These are phyloP conservation scores for Pachyuromys duprasi DNA, from an alignment of 2,797 vertebrate species.

Conservation along the genomic window DNA sequence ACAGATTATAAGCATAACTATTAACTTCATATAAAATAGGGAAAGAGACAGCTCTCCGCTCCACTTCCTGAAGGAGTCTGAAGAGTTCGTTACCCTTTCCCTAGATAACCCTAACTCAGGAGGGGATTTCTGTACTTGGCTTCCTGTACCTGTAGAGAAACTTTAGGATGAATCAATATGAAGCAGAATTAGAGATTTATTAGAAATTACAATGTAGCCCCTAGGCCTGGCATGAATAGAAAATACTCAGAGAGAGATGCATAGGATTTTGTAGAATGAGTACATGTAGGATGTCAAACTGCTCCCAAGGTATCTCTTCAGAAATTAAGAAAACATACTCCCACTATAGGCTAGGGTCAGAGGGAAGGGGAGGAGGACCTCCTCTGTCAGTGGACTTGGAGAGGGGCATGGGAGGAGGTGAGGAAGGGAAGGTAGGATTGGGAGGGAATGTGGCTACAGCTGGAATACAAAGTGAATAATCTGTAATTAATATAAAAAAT, in stretches of 20 bases:
- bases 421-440: no score
- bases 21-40: background rate
- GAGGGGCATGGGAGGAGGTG: no score
- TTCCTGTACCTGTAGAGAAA: background rate
- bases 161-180: background rate
- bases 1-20: background rate
- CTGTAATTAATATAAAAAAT: no score
- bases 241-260: background rate
- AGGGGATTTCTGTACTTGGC: background rate
- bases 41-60: background rate
- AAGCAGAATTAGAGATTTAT: background rate
- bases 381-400: no score
- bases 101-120: no score
- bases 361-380: no score
- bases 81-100: background rate
- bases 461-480: no score
- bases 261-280: background rate
- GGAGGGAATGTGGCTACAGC: no score
- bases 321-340: background rate
- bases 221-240: background rate
- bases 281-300: background rate
- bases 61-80: background rate
- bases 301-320: background rate
- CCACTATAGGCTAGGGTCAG: no score
- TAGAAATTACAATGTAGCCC: background rate